Percentiles rank a stretch among this genome's conserved stretches.
Evolutionary conservation across 1,140 invertebrate genomes (phyloP).

Genomic region (Formica exsecta): DNA sequence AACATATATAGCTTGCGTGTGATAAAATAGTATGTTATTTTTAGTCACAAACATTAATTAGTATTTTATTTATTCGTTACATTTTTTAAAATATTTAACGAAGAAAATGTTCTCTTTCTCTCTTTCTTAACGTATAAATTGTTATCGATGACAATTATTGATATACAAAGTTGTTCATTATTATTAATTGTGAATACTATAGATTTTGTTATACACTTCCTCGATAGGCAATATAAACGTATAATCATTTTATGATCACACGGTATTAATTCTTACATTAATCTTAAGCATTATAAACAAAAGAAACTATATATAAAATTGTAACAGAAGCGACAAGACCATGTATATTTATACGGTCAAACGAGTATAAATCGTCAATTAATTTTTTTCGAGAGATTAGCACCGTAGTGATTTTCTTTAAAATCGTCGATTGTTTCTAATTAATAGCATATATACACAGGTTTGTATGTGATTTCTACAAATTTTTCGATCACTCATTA

Average conservation of each 20-base stretch:
- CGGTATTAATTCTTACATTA: constrained; percentile 46
- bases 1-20: not conserved
- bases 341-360: not conserved
- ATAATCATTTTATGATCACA: constrained; percentile 39
- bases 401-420: not conserved
- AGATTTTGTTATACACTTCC: constrained; percentile 38
- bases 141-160: constrained; percentile 11
- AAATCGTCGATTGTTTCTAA: constrained; percentile 33
- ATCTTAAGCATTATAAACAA: constrained; percentile 41
- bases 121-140: constrained; percentile 21
- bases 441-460: constrained; percentile 11
- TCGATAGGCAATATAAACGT: constrained; percentile 27
- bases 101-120: not conserved
- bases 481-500: constrained; percentile 31
- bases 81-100: constrained; percentile 3
- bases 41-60: not conserved
- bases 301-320: constrained; percentile 30
- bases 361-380: constrained; percentile 19
- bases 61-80: constrained; percentile 24
- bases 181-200: constrained; percentile 40
- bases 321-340: not conserved
- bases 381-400: constrained; percentile 23
- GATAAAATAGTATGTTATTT: constrained; percentile 2
- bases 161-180: not conserved
- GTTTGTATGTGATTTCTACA: constrained; percentile 45